phyloP scores from a whole-genome alignment of 2,888 invertebrate genomes.

The Hyposoter didymator region DNA sequence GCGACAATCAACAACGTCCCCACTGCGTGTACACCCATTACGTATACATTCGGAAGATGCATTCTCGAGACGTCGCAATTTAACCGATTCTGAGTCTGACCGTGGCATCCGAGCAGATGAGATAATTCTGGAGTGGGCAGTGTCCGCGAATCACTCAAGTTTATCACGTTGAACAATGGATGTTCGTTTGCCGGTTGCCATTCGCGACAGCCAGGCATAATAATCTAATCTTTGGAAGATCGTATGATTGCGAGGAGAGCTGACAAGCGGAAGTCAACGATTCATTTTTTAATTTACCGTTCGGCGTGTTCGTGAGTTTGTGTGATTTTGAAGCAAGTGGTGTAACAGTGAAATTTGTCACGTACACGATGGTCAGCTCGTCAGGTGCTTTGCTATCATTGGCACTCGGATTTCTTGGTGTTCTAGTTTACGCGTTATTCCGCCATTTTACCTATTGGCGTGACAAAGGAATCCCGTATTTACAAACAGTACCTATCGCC shows the following conservation, averaged over 20 bases:
- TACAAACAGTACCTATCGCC: conserved; percentile 56
- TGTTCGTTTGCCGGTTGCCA: not conserved
- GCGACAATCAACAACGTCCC: not conserved
- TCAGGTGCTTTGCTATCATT: conserved; percentile 49
- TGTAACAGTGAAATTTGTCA: not conserved
- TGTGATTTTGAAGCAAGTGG: not conserved
- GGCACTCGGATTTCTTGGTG: conserved; percentile 35
- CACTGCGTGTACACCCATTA: not conserved
- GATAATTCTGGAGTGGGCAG: not conserved
- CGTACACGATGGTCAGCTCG: not conserved
- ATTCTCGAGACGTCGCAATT: not conserved
- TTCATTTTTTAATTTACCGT: not conserved
- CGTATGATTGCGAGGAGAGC: not conserved
- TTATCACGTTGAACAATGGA: not conserved
- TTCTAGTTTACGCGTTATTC: not conserved
- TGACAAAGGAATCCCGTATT: conserved; percentile 66
- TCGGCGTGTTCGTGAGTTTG: not conserved
- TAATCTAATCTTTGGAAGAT: not conserved
- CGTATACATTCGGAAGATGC: not conserved
- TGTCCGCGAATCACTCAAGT: not conserved
- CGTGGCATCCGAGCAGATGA: not conserved
- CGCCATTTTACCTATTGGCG: conserved; percentile 72
- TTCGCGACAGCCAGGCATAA: not conserved
- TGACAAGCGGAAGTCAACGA: not conserved
- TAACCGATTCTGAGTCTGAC: not conserved